Percentiles rank a stretch among this genome's conserved stretches.
These are phyloP conservation scores for Lampropteryx suffumata DNA, from an alignment of 2,888 invertebrate genomes.

Conservation along the genomic window DNA sequence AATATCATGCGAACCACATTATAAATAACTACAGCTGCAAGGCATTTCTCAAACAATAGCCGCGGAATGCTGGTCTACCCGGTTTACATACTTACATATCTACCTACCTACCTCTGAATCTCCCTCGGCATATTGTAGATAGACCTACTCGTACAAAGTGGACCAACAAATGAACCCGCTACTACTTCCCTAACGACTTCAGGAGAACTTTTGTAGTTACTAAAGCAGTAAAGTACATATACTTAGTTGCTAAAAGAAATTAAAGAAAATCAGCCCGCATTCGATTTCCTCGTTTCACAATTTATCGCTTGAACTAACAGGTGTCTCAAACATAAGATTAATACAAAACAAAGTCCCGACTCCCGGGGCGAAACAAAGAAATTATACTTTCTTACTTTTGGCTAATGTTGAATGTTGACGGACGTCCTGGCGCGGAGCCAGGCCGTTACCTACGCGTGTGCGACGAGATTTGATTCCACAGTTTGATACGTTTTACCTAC, in stretches of 20 bases:
- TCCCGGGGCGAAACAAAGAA: constrained; percentile 35
- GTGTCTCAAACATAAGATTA: constrained; percentile 32
- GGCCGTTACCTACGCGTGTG: constrained; percentile 44
- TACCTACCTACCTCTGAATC: no score
- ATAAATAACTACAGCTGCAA: constrained; percentile 13
- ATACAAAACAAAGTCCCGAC: constrained; percentile 21
- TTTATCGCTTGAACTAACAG: constrained; percentile 28
- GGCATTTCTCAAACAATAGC: constrained; percentile 18
- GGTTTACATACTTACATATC: constrained; percentile 5
- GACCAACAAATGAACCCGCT: constrained; percentile 18
- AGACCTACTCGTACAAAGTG: constrained; percentile 10
- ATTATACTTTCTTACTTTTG: constrained; percentile 42
- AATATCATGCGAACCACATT: constrained; percentile 15
- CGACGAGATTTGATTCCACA: constrained; percentile 43
- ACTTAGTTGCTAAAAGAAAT: constrained; percentile 22
- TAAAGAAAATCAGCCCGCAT: constrained; percentile 21
- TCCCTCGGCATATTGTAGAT: constrained; percentile 1
- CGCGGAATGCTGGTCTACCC: constrained; percentile 9
- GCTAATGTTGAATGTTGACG: constrained; percentile 49
- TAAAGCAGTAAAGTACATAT: constrained; percentile 19
- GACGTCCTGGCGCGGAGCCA: constrained; percentile 47
- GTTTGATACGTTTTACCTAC: constrained; percentile 37
- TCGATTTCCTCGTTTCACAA: constrained; percentile 25
- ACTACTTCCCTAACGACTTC: constrained; percentile 18
- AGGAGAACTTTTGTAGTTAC: constrained; percentile 17